Conservation (phyloP, 2,797 vertebrate species). For the Holocentrus rufus region DNA sequence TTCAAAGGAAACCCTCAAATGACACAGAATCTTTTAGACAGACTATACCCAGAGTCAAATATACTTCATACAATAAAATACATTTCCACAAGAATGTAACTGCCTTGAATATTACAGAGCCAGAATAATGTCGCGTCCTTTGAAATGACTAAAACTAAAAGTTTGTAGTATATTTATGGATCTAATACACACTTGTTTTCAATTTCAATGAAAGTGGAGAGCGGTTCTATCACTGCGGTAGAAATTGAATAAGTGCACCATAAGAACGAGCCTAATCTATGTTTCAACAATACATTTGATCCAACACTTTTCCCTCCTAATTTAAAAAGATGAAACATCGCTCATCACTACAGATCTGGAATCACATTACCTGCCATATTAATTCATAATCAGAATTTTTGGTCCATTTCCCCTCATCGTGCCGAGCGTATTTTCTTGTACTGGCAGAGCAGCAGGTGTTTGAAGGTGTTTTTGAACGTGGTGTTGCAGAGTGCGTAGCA, state of each 20-base stretch:
- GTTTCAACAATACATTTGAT: conserved; percentile 14
- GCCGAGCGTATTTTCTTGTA: conserved; percentile 90
- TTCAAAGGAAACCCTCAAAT: conserved; percentile 10
- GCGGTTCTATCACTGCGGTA: conserved; percentile 13
- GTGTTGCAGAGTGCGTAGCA: conserved; percentile 97
- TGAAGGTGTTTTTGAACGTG: conserved; percentile 98
- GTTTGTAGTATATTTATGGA: conserved; percentile 8
- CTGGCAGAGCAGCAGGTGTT: conserved; percentile 94
- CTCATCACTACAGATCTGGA: not conserved
- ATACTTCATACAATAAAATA: conserved; percentile 31
- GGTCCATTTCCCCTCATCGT: conserved; percentile 52
- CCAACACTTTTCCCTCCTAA: not conserved
- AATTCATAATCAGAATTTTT: not conserved
- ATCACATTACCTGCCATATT: conserved; percentile 17
- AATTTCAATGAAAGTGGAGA: not conserved
- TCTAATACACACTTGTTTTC: conserved; percentile 16
- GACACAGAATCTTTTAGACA: not conserved
- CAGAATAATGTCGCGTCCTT: conserved; percentile 22
- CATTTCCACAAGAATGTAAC: not conserved
- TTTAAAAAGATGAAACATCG: conserved; percentile 4
- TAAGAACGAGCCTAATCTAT: conserved; percentile 24
- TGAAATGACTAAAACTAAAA: conserved; percentile 2
- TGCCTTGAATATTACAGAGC: not conserved
- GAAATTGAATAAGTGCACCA: conserved; percentile 22
- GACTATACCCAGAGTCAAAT: conserved; percentile 12